Conservation (phyloP, 2,888 invertebrate genomes). For the Acanthococcus lagerstroemiae region DNA sequence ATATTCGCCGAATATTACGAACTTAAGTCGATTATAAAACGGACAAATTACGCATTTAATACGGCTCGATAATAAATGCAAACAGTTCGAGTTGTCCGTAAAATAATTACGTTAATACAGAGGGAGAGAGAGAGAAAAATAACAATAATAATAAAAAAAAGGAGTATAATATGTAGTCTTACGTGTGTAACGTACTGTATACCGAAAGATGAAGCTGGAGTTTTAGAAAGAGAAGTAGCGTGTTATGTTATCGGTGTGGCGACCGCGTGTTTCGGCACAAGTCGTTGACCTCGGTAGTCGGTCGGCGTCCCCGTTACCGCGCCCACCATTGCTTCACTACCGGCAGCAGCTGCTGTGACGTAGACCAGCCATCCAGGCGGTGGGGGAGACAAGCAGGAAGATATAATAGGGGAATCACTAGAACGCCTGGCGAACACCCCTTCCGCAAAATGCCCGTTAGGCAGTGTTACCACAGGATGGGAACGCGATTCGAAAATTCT, state of each 20-base stretch:
- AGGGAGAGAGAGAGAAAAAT: too few relatives aligned
- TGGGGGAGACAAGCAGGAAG: slow-evolving; percentile 9
- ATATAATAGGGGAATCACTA: slow-evolving; percentile 16
- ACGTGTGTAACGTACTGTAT: too few relatives aligned
- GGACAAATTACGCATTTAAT: too few relatives aligned
- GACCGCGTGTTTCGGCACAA: slow-evolving; percentile 29
- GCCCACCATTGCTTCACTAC: slow-evolving; percentile 1
- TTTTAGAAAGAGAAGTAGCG: slow-evolving; percentile 22
- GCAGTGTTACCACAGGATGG: slow-evolving; percentile 8
- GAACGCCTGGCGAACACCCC: slow-evolving; percentile 12
- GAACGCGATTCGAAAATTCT: too few relatives aligned
- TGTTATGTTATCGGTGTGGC: slow-evolving; percentile 23
- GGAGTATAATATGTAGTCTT: too few relatives aligned
- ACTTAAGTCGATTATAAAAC: too few relatives aligned
- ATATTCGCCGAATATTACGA: too few relatives aligned
- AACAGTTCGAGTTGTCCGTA: too few relatives aligned
- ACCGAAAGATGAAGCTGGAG: slow-evolving; percentile 24
- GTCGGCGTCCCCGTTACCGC: slow-evolving; percentile 20
- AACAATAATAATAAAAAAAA: too few relatives aligned
- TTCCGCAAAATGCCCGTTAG: slow-evolving; percentile 21
- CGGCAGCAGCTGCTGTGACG: slow-evolving; percentile 23
- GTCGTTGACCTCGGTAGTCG: slow-evolving; percentile 29
- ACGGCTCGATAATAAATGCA: too few relatives aligned
- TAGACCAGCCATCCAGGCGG: slow-evolving; percentile 6
- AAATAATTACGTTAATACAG: too few relatives aligned